These are phyloP conservation scores for Hydroisotoma schaefferi DNA, from an alignment of 2,888 invertebrate genomes.

Conservation along the genomic window DNA sequence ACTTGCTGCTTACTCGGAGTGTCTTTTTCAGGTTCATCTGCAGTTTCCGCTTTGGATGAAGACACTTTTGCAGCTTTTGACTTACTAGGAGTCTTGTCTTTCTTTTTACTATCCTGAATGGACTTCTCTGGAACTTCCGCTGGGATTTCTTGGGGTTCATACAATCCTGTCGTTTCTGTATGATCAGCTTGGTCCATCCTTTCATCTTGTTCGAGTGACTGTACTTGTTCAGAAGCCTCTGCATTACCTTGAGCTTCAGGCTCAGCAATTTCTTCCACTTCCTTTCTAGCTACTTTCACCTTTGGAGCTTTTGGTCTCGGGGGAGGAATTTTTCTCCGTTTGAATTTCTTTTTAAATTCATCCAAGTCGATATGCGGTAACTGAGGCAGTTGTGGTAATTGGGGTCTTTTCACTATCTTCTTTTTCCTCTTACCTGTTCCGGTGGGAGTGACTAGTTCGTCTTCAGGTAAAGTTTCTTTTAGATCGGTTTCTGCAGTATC, in stretches of 20 bases:
- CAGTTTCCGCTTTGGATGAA: background rate
- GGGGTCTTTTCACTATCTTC: background rate
- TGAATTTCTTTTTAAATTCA: conserved; percentile 50
- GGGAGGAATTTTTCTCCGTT: conserved; percentile 56
- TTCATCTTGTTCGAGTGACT: too few relatives aligned
- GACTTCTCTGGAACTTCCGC: too few relatives aligned
- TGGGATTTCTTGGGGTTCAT: too few relatives aligned
- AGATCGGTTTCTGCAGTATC: conserved; percentile 18
- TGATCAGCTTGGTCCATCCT: too few relatives aligned
- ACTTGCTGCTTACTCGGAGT: conserved; percentile 14
- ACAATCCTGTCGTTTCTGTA: too few relatives aligned
- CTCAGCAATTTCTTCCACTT: conserved; percentile 56
- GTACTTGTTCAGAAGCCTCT: too few relatives aligned
- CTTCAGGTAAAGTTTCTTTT: conserved; percentile 17
- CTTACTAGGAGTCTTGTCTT: too few relatives aligned
- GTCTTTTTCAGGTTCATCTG: too few relatives aligned
- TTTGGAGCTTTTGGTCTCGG: conserved; percentile 58
- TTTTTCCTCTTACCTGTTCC: conserved; percentile 18
- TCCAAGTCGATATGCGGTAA: conserved; percentile 31
- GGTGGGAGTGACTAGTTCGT: conserved; percentile 6
- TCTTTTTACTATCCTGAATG: too few relatives aligned
- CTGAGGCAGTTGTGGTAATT: conserved; percentile 8
- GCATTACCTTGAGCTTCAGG: conserved; percentile 54
- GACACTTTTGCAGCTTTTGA: background rate
- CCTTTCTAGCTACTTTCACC: conserved; percentile 55